Evolutionary conservation across 2,113 vertebrate genomes (phyloP).

Genomic region (Hypocryptadius cinnamomeus): DNA sequence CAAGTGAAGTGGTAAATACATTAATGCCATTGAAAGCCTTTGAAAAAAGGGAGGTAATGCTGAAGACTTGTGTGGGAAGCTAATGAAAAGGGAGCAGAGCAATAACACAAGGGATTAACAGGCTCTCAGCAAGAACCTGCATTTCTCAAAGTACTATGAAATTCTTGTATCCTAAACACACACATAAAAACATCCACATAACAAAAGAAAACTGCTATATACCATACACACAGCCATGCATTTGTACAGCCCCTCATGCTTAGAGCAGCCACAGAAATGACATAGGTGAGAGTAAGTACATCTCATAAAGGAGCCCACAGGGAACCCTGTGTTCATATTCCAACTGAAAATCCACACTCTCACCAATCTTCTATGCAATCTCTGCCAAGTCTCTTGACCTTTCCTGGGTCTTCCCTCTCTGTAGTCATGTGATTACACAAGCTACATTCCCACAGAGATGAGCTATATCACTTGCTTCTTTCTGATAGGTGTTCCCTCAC

Average conservation of each 20-base stretch:
- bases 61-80: constrained; percentile 12
- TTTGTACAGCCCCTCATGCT: not conserved
- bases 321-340: not conserved
- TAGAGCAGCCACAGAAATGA: not conserved
- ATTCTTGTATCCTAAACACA: not conserved
- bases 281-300: not conserved
- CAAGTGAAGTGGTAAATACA: not conserved
- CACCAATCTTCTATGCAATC: not conserved
- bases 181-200: not conserved
- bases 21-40: not conserved
- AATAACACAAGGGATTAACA: not conserved
- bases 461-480: not conserved
- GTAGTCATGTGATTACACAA: not conserved
- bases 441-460: not conserved
- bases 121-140: not conserved
- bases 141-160: not conserved
- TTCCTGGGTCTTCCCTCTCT: not conserved
- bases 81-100: constrained; percentile 3
- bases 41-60: not conserved
- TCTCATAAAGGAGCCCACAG: not conserved
- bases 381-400: not conserved
- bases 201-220: not conserved
- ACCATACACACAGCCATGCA: not conserved
- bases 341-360: not conserved
- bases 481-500: not conserved